A percentile compares a stretch with the other conserved stretches of the same genome.
Evolutionary conservation across 1,140 invertebrate genomes (phyloP).

Genomic region (Hypothenemus hampei): DNA sequence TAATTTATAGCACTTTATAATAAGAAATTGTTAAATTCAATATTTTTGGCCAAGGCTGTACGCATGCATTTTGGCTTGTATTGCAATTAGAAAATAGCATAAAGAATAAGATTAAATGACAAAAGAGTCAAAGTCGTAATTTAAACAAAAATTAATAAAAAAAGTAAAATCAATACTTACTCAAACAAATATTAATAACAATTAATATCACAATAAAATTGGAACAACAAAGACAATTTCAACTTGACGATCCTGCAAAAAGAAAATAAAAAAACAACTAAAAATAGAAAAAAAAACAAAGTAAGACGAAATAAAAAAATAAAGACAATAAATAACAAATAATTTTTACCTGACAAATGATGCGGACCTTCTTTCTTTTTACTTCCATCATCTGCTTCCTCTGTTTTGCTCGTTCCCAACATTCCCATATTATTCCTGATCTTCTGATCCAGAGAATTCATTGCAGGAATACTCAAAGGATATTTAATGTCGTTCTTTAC

Average conservation of each 20-base stretch:
- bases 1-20: too few relatives aligned
- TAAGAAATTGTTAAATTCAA: too few relatives aligned
- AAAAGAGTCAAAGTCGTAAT: too few relatives aligned
- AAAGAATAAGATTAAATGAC: too few relatives aligned
- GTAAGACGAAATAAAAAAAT: not conserved
- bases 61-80: too few relatives aligned
- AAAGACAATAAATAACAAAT: conserved; percentile 8
- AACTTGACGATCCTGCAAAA: conserved; percentile 26
- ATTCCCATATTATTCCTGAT: conserved; percentile 38
- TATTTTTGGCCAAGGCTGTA: too few relatives aligned
- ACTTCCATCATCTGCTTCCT: conserved; percentile 15
- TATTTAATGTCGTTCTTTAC: conserved; percentile 41
- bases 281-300: conserved; percentile 11
- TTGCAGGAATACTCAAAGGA: conserved; percentile 36
- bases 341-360: conserved; percentile 29
- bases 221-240: conserved; percentile 23
- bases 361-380: conserved; percentile 32
- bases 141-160: too few relatives aligned
- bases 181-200: too few relatives aligned
- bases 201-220: conserved; percentile 17
- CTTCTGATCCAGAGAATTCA: conserved; percentile 39
- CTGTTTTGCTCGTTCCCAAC: conserved; percentile 24
- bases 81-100: too few relatives aligned
- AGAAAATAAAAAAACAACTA: conserved; percentile 18
- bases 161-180: too few relatives aligned